Base-by-base conservation (phyloP, 2,797 vertebrate genomes). In the Pogonophryne albipinna region DNA sequence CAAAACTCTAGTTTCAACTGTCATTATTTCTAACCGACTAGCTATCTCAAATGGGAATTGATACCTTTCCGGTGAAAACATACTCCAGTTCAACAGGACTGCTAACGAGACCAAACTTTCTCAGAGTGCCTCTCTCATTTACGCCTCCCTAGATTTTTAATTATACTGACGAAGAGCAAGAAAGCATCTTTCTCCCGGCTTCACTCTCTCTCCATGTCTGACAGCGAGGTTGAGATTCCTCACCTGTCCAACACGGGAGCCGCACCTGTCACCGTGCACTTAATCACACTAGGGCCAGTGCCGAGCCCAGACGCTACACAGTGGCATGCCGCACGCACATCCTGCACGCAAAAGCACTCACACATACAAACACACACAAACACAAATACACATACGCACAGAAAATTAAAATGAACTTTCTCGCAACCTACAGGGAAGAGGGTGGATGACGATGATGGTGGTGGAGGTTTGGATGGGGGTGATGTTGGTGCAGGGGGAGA, bases 371-470 rank as follows among this genome's bases (percentile, higher is more conserved):
- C 71, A 68, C 68, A 44, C 62, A 58, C 34, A 58, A 63, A 55
- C 69, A 67, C 17, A 80, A 14, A 66, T 60, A 71, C 56, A 66
- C 23, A 49, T 76, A 44, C 66, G 27, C 84, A 82, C 71, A 68
- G 91, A 96, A 97, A 98, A 99, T 97, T 97, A 98, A 97, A 97
- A 97, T 98, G 96, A 99, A 98, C 98, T 97, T 98, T 98, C 96
- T 96, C 96, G 93, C 96, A 96, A 96, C 95, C 86, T 91, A 94
- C 83, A 87, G 92, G 91, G 86, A 85, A 86, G 87, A 88, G 88
- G 83, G 89, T 90, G 90, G 89, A 85, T 85, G 84, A 87, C 83
- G 85, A 89, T 88, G 92, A 85, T 83, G 86, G 87, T 34, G 47
- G 75, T 65, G 83, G 87, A 87, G 84, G 83, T 85, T 89, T 74